Percentiles rank a stretch among this genome's conserved stretches.
These are phyloP conservation scores for Hypercompe scribonia DNA, from an alignment of 2,888 invertebrate genomes.

Conservation along the genomic window DNA sequence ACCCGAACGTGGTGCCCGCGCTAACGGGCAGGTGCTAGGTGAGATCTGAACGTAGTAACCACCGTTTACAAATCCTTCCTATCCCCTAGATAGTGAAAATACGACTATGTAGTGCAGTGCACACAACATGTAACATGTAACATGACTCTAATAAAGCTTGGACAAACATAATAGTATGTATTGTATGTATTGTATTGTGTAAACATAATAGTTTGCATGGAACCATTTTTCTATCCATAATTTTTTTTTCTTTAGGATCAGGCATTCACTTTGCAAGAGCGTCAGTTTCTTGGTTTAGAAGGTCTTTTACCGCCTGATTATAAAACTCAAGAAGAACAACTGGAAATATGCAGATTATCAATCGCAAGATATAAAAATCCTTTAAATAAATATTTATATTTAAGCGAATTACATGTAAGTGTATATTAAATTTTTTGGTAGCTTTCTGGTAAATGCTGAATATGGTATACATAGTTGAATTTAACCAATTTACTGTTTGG, in stretches of 20 bases:
- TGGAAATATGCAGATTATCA: constrained; percentile 93
- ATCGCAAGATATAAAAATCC: constrained; percentile 93
- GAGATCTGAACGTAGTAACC: no score
- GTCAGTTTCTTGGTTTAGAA: constrained; percentile 96
- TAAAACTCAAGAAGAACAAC: constrained; percentile 94
- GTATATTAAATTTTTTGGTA: not conserved
- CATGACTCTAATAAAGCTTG: no score
- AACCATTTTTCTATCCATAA: not conserved
- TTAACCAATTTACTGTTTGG: not conserved
- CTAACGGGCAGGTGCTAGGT: no score
- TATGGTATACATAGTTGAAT: not conserved
- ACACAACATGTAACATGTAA: not conserved
- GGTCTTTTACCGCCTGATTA: constrained; percentile 96
- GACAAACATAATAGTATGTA: no score
- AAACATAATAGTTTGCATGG: no score
- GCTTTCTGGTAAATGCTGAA: not conserved
- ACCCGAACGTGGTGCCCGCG: no score
- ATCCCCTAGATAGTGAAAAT: not conserved
- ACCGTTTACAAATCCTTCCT: no score
- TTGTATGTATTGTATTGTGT: no score
- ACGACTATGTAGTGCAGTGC: not conserved
- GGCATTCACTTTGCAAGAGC: constrained; percentile 95
- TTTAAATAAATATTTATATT: constrained; percentile 96
- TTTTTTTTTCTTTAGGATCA: constrained; percentile 89
- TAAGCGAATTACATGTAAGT: constrained; percentile 91